A percentile compares a stretch with the other conserved stretches of the same genome.
These are phyloP conservation scores for Zaprionus lachaisei DNA, from an alignment of 1,140 invertebrate species.

Conservation along the genomic window DNA sequence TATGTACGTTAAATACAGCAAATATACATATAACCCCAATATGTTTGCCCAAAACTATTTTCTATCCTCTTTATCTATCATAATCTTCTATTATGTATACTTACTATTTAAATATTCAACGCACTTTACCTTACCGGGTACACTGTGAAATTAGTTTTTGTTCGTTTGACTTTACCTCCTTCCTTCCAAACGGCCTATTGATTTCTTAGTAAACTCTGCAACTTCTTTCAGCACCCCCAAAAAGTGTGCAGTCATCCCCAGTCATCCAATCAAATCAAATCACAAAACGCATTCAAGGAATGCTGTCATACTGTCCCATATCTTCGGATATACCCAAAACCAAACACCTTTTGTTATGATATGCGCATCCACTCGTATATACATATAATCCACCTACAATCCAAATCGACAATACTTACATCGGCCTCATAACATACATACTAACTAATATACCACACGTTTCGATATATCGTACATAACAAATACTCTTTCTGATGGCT, in stretches of 20 bases:
- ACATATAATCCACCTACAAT: slow-evolving; percentile 38
- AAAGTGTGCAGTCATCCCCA: slow-evolving; percentile 44
- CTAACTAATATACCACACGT: slow-evolving; percentile 3
- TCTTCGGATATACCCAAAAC: slow-evolving; percentile 65
- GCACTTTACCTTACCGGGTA: slow-evolving; percentile 50
- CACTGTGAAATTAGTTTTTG: slow-evolving; percentile 48
- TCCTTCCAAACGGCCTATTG: slow-evolving; percentile 28
- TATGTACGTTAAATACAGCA: slow-evolving; percentile 52
- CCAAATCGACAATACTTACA: not conserved
- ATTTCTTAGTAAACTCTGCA: slow-evolving; percentile 32
- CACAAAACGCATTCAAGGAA: slow-evolving; percentile 32
- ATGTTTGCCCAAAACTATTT: slow-evolving; percentile 32
- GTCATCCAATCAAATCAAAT: slow-evolving; percentile 13
- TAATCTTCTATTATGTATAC: slow-evolving; percentile 23
- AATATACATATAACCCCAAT: slow-evolving; percentile 17
- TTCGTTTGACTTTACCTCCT: slow-evolving; percentile 34
- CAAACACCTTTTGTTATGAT: slow-evolving; percentile 69
- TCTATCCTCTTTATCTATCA: slow-evolving; percentile 12
- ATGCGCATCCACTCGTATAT: slow-evolving; percentile 64
- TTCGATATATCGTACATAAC: slow-evolving; percentile 17
- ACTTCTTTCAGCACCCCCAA: slow-evolving; percentile 27
- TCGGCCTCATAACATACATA: slow-evolving; percentile 1
- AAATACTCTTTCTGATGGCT: slow-evolving; percentile 53
- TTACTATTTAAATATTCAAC: slow-evolving; percentile 16
- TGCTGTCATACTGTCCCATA: slow-evolving; percentile 57